Evolutionary conservation across 2,888 invertebrate species (phyloP), one percentile per base, ranked within the genome.

Genomic region (Hofmannophila pseudospretella): DNA sequence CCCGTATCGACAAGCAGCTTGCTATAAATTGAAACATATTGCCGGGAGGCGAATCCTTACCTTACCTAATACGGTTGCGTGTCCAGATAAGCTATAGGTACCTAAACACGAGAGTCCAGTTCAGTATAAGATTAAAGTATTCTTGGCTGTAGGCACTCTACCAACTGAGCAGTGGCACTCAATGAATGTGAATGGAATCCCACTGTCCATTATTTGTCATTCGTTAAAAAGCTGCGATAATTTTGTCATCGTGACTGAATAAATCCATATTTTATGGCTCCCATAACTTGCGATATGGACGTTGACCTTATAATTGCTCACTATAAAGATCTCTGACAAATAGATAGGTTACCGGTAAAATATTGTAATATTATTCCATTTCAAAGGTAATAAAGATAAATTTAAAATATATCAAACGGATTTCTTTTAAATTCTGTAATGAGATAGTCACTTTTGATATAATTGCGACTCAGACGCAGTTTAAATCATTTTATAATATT

Each of bases 1-100:
- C 59, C 58, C 54, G 76, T 69, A 79, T 80, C 80, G 81, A 80
- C 82, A 80, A 81, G 69, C 76, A 77, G 81, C 82, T 84, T 82
- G 80, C 64, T 76, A 74, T 71, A 81, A 81, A 84, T 84, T 81
- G 84, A 84, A 81, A 84, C 76, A 75, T 81, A 84, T 84, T 81
- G 82, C 74, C 56, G 62, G 67, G 56, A n/a, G 70, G 58, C 67
- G 67, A 71, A 75, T 69, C 69, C 65, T 63, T 68, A 65, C 72
- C 72, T 77, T 66, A 61, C 63, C 58, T 51, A n/a, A 31, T 48
- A 49, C 42, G 11, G 5, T n/a, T 23, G 11, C 10, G 11, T 14
- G 25, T 29, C 36, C 26, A 36, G 23, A 35, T 19, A 33, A 33
- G 7, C 25, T 33, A 16, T 14, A n/a, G n/a, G n/a, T n/a, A n/a